Evolutionary conservation across 1,140 invertebrate genomes (phyloP).

Genomic region (Phthorimaea operculella): DNA sequence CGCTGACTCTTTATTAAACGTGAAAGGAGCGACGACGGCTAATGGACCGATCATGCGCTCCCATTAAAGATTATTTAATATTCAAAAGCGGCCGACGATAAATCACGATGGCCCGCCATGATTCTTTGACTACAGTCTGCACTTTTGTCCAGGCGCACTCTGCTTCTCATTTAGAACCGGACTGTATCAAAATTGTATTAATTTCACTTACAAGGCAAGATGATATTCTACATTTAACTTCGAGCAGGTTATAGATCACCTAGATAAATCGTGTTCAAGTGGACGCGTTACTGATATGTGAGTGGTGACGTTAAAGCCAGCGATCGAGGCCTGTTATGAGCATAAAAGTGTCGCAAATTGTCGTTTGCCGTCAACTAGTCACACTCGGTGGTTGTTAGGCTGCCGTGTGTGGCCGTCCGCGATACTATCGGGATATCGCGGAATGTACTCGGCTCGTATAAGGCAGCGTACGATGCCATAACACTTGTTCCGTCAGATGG

Average conservation of each 20-base stretch:
- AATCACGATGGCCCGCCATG: constrained; percentile 63
- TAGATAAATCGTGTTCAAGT: background rate
- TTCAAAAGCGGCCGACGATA: constrained; percentile 65
- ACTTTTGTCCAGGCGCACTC: constrained; percentile 53
- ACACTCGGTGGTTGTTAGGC: constrained; percentile 22
- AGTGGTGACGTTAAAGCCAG: background rate
- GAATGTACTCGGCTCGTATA: constrained; percentile 39
- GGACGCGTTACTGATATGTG: background rate
- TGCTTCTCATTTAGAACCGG: constrained; percentile 37
- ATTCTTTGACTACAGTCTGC: constrained; percentile 55
- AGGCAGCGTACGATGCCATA: constrained; percentile 43
- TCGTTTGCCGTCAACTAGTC: constrained; percentile 36
- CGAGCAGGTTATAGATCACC: background rate
- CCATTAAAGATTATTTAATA: constrained; percentile 69
- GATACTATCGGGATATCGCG: constrained; percentile 48
- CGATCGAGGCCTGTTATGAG: constrained; percentile 17
- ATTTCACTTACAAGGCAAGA: background rate
- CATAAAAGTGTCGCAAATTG: constrained; percentile 38
- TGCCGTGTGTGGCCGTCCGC: constrained; percentile 37
- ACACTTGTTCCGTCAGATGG: constrained; percentile 48
- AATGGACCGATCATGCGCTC: constrained; percentile 67
- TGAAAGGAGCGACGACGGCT: constrained; percentile 64
- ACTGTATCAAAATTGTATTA: background rate
- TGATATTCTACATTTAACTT: too few species aligned
- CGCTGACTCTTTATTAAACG: constrained; percentile 66